phyloP scores from a whole-genome alignment of 2,113 vertebrate species.

The Trogon melanurus region DNA sequence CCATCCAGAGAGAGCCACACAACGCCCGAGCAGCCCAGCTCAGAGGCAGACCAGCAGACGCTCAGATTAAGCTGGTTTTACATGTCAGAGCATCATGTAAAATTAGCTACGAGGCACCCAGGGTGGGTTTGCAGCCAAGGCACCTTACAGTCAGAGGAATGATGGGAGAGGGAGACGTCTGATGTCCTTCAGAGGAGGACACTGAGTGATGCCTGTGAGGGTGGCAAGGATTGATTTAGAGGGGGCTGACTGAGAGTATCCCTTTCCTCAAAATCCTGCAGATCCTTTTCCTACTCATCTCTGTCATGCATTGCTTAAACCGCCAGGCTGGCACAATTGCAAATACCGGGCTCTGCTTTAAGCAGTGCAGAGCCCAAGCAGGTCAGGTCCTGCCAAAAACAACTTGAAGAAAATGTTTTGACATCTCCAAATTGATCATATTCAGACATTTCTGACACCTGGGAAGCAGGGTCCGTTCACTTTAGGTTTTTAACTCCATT shows the following conservation, averaged over 20 bases:
- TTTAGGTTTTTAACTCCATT: neutral
- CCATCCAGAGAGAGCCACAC: fast-evolving
- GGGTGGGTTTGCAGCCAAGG: neutral
- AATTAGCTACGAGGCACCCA: neutral
- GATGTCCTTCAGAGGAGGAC: neutral
- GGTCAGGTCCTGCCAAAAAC: neutral
- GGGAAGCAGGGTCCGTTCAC: neutral
- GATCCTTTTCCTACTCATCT: neutral
- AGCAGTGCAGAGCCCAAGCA: neutral
- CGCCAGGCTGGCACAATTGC: fast-evolving
- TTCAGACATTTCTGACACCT: neutral
- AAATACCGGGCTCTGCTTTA: neutral
- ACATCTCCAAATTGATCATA: neutral
- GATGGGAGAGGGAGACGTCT: neutral
- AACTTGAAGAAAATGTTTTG: neutral
- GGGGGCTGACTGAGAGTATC: neutral
- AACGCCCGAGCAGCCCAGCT: no score
- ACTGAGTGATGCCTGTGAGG: neutral
- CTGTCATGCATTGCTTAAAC: fast-evolving
- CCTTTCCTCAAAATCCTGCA: neutral
- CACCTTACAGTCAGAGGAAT: fast-evolving
- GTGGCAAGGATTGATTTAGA: neutral
- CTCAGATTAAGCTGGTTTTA: neutral
- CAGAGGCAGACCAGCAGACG: neutral
- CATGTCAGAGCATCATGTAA: neutral